Conservation (phyloP, 2,113 vertebrate species). For the Festucalex cinctus region DNA sequence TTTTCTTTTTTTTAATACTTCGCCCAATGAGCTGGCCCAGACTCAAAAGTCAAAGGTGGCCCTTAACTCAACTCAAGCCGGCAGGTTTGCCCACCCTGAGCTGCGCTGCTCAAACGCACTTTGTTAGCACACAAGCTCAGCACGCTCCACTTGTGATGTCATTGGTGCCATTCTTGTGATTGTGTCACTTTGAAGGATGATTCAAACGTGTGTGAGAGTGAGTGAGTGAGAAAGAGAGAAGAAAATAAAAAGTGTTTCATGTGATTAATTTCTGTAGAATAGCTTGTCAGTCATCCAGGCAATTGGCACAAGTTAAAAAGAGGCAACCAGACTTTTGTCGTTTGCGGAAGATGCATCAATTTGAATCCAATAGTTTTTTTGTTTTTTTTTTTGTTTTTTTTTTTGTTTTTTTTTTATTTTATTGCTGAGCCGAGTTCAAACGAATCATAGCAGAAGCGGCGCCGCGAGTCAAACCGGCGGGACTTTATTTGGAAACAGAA, state of each 20-base stretch:
- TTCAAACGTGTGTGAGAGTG: background rate
- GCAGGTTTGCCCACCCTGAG: background rate
- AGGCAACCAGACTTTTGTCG: background rate
- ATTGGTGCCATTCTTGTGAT: conserved; percentile 73
- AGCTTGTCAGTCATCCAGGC: too few relatives aligned
- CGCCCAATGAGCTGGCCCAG: conserved; percentile 44
- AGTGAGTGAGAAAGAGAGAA: background rate
- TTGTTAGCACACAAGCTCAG: conserved; percentile 30
- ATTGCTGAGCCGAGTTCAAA: too few relatives aligned
- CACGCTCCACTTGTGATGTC: conserved; percentile 46
- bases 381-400: too few relatives aligned
- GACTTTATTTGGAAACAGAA: too few relatives aligned
- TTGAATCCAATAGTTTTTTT: too few relatives aligned
- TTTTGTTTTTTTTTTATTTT: too few relatives aligned
- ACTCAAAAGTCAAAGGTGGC: conserved; percentile 45
- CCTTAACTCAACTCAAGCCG: too few relatives aligned
- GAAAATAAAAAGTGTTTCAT: background rate
- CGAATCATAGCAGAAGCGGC: too few relatives aligned
- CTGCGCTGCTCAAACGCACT: conserved; percentile 28
- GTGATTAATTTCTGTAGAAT: background rate
- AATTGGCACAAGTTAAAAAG: too few relatives aligned
- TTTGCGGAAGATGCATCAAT: background rate
- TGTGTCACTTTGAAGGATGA: conserved; percentile 61
- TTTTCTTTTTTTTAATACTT: background rate
- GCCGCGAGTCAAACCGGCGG: too few relatives aligned